These are phyloP conservation scores for Oreochromis mossambicus DNA, from an alignment of 2,797 vertebrate species.

Conservation along the genomic window DNA sequence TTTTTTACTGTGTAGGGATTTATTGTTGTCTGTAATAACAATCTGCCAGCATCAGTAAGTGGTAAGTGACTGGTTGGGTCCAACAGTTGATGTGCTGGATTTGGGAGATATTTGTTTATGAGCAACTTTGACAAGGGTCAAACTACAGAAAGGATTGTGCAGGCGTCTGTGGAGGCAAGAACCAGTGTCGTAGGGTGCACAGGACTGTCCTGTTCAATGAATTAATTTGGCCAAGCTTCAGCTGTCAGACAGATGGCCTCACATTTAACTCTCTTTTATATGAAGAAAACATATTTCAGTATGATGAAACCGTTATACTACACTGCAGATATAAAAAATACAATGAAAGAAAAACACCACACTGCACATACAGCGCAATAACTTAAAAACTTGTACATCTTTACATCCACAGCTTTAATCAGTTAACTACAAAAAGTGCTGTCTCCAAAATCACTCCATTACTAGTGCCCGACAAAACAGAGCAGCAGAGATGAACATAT, in stretches of 20 bases:
- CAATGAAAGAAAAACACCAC: neutral
- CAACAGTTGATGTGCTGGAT: neutral
- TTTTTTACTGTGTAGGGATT: neutral
- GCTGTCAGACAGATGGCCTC: neutral
- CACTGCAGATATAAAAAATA: neutral
- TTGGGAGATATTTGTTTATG: neutral
- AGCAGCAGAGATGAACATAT: neutral
- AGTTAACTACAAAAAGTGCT: neutral
- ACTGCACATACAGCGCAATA: neutral
- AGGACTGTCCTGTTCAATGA: neutral
- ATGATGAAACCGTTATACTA: neutral
- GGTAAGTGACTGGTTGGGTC: neutral
- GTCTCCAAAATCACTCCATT: neutral
- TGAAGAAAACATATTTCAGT: neutral
- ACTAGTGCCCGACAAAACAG: neutral
- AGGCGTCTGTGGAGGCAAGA: neutral
- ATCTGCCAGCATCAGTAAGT: neutral
- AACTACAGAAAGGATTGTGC: neutral
- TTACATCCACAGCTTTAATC: neutral
- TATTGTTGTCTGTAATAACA: neutral
- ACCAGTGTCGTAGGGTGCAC: fast-evolving
- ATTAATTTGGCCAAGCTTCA: neutral
- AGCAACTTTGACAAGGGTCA: neutral
- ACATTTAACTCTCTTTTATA: neutral
- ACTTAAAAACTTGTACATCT: neutral